phyloP scores from a whole-genome alignment of 1,140 invertebrate genomes.

The Pygmarrhopalites habei region DNA sequence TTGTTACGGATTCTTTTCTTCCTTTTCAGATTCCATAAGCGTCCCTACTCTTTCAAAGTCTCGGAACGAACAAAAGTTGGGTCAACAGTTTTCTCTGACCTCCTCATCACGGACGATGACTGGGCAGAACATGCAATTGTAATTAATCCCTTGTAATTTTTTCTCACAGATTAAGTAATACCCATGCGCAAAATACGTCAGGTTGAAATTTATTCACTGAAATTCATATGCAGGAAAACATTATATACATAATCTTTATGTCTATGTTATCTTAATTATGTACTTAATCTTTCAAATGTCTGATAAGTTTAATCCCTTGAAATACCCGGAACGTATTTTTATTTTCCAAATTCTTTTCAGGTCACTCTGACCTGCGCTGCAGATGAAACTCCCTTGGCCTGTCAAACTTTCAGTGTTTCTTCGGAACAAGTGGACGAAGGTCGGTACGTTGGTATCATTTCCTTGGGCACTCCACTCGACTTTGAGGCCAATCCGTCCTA shows the following conservation, averaged over 20 bases:
- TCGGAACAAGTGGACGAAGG: slow-evolving; percentile 55
- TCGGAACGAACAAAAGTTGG: slow-evolving; percentile 61
- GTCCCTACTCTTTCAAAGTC: slow-evolving; percentile 64
- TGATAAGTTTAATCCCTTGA: too few species aligned
- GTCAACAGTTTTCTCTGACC: slow-evolving; percentile 52
- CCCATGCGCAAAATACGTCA: too few species aligned
- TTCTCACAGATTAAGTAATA: too few species aligned
- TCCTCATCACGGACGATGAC: slow-evolving; percentile 70
- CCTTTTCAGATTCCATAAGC: slow-evolving; percentile 61
- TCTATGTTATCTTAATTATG: too few species aligned
- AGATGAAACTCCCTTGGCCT: slow-evolving; percentile 52
- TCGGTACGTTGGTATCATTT: slow-evolving; percentile 60
- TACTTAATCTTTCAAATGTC: too few species aligned
- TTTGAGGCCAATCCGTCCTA: slow-evolving; percentile 67
- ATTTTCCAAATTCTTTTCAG: too few species aligned
- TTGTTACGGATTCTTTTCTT: too few species aligned
- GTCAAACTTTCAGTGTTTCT: slow-evolving; percentile 52
- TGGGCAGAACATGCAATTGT: slow-evolving; percentile 66
- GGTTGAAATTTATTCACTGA: too few species aligned
- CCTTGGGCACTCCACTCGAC: slow-evolving; percentile 57
- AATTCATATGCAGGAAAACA: too few species aligned
- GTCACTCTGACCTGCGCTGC: slow-evolving; percentile 59
- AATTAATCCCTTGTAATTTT: too few species aligned
- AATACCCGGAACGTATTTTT: too few species aligned
- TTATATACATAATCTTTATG: too few species aligned